Evolutionary conservation across 2,113 vertebrate genomes (phyloP).

Genomic region (Phalacrocorax pelagicus): DNA sequence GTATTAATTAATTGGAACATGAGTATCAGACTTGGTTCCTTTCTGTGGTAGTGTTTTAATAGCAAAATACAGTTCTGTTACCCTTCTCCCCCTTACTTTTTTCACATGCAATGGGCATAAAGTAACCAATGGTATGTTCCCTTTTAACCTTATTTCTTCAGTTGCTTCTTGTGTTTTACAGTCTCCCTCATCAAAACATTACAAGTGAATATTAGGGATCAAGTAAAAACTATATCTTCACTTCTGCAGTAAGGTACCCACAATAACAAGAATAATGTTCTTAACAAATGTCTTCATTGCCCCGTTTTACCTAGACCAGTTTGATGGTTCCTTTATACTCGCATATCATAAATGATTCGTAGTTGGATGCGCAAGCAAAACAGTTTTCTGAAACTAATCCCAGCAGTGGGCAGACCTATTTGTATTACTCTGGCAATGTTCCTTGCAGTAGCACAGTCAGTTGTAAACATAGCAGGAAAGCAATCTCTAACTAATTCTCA

Average conservation of each 20-base stretch:
- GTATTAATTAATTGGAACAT: background rate
- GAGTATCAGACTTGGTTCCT: background rate
- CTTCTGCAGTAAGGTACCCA: background rate
- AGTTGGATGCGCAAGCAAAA: background rate
- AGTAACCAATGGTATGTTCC: background rate
- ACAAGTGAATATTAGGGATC: background rate
- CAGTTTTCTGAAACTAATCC: slow-evolving; percentile 17
- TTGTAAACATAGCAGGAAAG: background rate
- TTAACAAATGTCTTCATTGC: background rate
- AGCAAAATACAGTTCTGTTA: background rate
- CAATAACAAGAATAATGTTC: background rate
- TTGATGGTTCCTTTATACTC: background rate
- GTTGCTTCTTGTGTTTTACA: background rate
- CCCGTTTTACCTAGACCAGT: background rate
- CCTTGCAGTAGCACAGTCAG: background rate
- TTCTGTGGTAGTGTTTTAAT: background rate
- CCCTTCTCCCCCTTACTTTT: background rate
- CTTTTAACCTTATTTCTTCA: background rate
- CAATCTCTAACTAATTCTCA: background rate
- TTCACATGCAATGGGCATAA: background rate
- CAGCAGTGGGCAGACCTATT: background rate
- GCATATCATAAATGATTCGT: background rate
- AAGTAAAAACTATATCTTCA: background rate
- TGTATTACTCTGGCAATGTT: background rate
- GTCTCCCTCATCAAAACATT: background rate